Base-by-base conservation (phyloP, 2,113 vertebrate species). In the Hippolais icterina region DNA sequence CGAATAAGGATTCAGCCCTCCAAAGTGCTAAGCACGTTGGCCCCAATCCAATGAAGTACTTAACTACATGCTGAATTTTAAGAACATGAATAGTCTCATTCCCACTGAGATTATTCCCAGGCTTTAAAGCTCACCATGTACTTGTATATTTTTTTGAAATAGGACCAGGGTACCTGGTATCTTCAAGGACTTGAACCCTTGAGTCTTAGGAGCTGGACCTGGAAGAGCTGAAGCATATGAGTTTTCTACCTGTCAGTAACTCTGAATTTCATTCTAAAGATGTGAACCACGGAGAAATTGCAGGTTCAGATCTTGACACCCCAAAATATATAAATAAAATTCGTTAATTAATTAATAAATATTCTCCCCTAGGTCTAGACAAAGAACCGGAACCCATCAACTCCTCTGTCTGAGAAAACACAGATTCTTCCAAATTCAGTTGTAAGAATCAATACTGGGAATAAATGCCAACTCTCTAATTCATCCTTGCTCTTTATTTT, bases 61-160 rank as follows among this genome's bases (percentile, higher is more conserved):
- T 88, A 96, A 91, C 60, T 95, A 80, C 79, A 82, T 60, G 80
- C 86, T 96, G 92, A 93, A 97, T 91, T 95, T 97, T 92, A 97
- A 93, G 80, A 53, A 87, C 56, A 74, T 89, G 59, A 87, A 95
- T 88, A 96, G 80, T 92, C 90, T 91, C 90, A 83, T 92, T 96
- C 75, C 88, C 86, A 81, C 68, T 95, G 68, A 93, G 84, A 94
- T 89, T 94, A 93, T 87, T 90, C 74, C 41, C 2, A 1, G 59
- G 37, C 28, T 93, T 92, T 89, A 90, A 93, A 81, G 12, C 86
- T 85, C 68, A 82, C 49, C n/a, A 53, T 91, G 68, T 81, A 63
- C 66, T 86, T 83, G 41, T 56, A 65, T 5, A 61, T 50, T 23
- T 60, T 93, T 76, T 41, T 69, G 71, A 80, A 64, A 41, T 15